Percentiles rank a stretch among this genome's conserved stretches.
Conservation (phyloP, 2,797 vertebrate genomes). For the Takifugu rubripes region DNA sequence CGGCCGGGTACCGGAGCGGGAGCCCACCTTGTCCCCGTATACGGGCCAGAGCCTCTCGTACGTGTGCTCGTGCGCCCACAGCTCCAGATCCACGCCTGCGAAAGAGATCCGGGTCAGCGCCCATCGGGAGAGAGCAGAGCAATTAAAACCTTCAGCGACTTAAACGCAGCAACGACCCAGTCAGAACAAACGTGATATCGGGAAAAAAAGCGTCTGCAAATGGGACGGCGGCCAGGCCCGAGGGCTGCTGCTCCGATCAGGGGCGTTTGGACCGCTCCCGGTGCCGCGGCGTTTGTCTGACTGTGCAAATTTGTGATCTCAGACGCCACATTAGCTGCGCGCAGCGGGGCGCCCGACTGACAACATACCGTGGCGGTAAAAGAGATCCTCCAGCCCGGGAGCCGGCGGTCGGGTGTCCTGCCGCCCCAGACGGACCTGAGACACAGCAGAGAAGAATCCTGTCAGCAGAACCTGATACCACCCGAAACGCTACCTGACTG, state of each 20-base stretch:
- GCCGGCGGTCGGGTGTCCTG: conserved; percentile 70
- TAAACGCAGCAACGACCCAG: conserved; percentile 50
- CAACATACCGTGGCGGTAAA: conserved; percentile 70
- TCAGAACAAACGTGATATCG: conserved; percentile 43
- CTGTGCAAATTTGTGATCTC: conserved; percentile 42
- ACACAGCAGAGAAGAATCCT: conserved; percentile 35
- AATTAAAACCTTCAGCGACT: conserved; percentile 20
- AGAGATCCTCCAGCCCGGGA: conserved; percentile 78
- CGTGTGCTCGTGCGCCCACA: conserved; percentile 90
- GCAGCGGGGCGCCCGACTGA: conserved; percentile 35
- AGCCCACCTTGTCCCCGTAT: conserved; percentile 81
- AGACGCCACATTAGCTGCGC: conserved; percentile 39
- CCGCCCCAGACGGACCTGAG: conserved; percentile 72
- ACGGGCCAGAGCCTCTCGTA: conserved; percentile 89
- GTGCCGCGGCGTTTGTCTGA: conserved; percentile 38
- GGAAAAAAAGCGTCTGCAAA: conserved; percentile 47
- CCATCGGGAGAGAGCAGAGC: conserved; percentile 28
- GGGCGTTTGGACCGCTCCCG: conserved; percentile 41
- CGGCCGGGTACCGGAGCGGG: conserved; percentile 1
- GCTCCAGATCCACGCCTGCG: conserved; percentile 85
- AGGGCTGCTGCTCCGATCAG: conserved; percentile 49
- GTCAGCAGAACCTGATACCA: conserved; percentile 30
- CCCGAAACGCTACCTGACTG: conserved; percentile 39
- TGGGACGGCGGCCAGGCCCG: conserved; percentile 34
- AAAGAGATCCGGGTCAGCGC: conserved; percentile 17